Conservation (phyloP, 1,140 invertebrate genomes). For the Pseudomyrmex gracilis region DNA sequence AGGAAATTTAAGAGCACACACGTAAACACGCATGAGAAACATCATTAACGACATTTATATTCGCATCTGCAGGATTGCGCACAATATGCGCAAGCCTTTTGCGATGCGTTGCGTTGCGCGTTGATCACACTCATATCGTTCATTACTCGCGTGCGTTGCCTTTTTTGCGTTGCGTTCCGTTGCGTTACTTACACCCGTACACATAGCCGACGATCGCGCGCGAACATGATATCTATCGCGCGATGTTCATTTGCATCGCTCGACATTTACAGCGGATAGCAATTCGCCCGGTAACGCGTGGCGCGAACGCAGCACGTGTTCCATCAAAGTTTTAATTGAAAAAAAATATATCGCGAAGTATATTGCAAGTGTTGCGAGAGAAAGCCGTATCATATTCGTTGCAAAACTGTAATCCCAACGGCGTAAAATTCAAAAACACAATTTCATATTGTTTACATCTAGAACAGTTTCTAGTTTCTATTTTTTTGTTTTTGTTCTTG, state of each 20-base stretch:
- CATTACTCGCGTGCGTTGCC: too few species aligned
- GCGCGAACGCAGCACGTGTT: neutral
- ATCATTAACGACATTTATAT: neutral
- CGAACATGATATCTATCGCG: too few species aligned
- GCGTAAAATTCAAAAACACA: slow-evolving; percentile 1
- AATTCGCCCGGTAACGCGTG: slow-evolving; percentile 18
- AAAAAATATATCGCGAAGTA: slow-evolving; percentile 12
- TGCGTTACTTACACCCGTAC: too few species aligned
- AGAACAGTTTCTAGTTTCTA: too few species aligned
- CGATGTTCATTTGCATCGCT: neutral
- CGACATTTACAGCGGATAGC: slow-evolving; percentile 10
- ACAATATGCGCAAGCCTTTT: too few species aligned
- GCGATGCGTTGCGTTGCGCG: too few species aligned
- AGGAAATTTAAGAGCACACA: neutral
- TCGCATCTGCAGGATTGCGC: neutral
- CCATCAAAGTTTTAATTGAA: slow-evolving; percentile 32
- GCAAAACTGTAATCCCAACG: neutral
- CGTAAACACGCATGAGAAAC: neutral
- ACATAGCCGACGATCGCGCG: too few species aligned
- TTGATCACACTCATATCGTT: too few species aligned
- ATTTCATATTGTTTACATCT: too few species aligned
- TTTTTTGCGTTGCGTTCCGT: too few species aligned
- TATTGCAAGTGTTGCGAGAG: neutral
- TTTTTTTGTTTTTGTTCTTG: too few species aligned
- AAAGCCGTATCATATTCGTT: neutral